Base-by-base conservation (phyloP, 2,797 vertebrate species). In the Danio kyathit region DNA sequence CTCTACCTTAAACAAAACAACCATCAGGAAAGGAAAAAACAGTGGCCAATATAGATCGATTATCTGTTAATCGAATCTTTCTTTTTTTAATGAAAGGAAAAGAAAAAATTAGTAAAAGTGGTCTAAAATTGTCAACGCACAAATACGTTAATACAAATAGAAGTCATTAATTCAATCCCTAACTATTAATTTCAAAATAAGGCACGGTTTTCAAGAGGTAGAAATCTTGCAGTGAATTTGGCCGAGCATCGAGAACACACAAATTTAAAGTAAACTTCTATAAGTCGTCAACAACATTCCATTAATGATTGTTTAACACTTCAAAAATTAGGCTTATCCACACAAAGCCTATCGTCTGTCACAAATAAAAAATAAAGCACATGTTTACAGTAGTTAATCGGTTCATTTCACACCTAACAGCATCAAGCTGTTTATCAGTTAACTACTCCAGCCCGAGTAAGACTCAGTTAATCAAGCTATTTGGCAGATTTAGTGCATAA, bases 331-430 rank as follows among this genome's bases (percentile, higher is more conserved):
- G 29, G 29, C 51, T 41, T 51, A 29, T 44, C n/a, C 73, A 66
- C 46, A 49, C 60, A 69, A 74, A 60, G 57, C 72, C 57, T 48
- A 74, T 61, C 51, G 72, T 61, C 57, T 38, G 29, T 67, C 66
- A 29, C 56, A 63, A 40, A 66, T 54, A 7, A 29, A 48, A 52
- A 21, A 29, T 7, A 70, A 81, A 52, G 65, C 40, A 69, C 0
- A 9, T 21, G 43, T 82, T 64, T 80, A 85, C 88, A 91, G 90
- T 89, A 90, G 89, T 85, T 75, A 29, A 5, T 40, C 69, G 84
- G 90, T 88, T 88, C 89, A 84, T 86, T 60, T 46, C 17, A 1
- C n/a, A 29, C 38, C 17, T 74, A 57, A 57, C 51, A 82, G 29
- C 67, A 61, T 56, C 1, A 70, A 63, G 70, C 72, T 43, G 54